These are phyloP conservation scores for Drosophila subquinaria DNA, from an alignment of 2,888 invertebrate genomes.

Conservation along the genomic window DNA sequence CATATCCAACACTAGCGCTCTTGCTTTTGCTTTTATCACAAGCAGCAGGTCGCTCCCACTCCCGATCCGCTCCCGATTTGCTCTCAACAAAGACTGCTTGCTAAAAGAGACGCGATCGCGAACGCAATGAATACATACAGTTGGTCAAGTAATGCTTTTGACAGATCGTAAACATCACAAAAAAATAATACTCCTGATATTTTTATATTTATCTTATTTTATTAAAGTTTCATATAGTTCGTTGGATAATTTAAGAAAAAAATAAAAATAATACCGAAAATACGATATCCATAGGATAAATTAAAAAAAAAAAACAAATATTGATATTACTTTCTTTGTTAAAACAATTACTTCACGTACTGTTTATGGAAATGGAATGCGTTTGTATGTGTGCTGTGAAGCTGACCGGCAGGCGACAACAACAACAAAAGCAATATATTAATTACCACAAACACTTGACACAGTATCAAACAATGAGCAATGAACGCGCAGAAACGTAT, in stretches of 20 bases:
- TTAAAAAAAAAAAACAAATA: neutral
- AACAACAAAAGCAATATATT: constrained; percentile 8
- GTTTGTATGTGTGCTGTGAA: constrained; percentile 7
- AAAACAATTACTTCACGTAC: neutral
- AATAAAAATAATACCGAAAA: no score
- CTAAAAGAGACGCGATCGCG: constrained; percentile 36
- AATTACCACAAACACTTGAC: constrained; percentile 30
- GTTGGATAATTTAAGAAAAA: no score
- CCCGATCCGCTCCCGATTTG: constrained; percentile 4
- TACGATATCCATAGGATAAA: neutral
- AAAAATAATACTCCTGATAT: no score
- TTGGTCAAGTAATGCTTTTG: neutral
- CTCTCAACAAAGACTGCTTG: constrained; percentile 6
- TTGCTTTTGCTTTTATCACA: constrained; percentile 44
- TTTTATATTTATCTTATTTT: no score
- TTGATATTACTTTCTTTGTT: neutral
- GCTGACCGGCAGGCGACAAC: constrained; percentile 33
- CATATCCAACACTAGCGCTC: constrained; percentile 32
- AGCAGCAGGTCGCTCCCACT: constrained; percentile 18
- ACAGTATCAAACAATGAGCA: constrained; percentile 24
- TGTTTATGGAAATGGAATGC: neutral
- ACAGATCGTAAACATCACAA: neutral
- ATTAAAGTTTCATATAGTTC: no score
- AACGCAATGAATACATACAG: constrained; percentile 10
- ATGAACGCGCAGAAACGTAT: constrained; percentile 23